A percentile compares a stretch with the other conserved stretches of the same genome.
Conservation (phyloP, 2,888 invertebrate genomes). For the Nomada lathburiana region DNA sequence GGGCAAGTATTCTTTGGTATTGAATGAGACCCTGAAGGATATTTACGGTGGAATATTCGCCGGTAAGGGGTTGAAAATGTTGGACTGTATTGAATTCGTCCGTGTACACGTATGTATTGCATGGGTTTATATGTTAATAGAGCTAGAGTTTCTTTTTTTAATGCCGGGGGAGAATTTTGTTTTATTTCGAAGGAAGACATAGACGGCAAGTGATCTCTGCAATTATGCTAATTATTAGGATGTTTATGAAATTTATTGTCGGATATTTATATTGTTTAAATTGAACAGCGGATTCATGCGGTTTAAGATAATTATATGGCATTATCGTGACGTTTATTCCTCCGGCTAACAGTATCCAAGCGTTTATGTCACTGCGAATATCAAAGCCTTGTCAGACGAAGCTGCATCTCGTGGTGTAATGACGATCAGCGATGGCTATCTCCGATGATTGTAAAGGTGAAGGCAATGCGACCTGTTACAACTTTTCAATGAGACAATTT, state of each 20-base stretch:
- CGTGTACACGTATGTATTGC: too few relatives aligned
- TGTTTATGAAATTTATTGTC: not conserved
- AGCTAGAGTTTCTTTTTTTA: too few relatives aligned
- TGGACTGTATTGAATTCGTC: too few relatives aligned
- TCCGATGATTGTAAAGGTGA: not conserved
- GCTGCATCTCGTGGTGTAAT: not conserved
- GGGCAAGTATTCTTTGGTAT: too few relatives aligned
- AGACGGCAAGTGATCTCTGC: too few relatives aligned
- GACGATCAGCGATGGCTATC: conserved; percentile 10
- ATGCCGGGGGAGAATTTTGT: too few relatives aligned
- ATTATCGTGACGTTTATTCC: not conserved
- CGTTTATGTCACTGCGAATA: not conserved
- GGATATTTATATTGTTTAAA: not conserved
- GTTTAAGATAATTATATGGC: not conserved
- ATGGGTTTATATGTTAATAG: too few relatives aligned
- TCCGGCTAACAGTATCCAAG: not conserved
- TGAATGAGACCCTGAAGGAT: too few relatives aligned
- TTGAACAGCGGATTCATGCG: not conserved
- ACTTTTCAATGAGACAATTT: not conserved
- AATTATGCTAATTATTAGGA: too few relatives aligned
- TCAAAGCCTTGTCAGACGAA: conserved; percentile 2
- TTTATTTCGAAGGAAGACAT: too few relatives aligned
- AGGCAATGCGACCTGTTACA: not conserved
- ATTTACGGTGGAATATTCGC: too few relatives aligned
- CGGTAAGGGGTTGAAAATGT: too few relatives aligned